Percentiles rank a stretch among this genome's conserved stretches.
phyloP scores from a whole-genome alignment of 2,888 invertebrate species.

The Drosophila neutralis region DNA sequence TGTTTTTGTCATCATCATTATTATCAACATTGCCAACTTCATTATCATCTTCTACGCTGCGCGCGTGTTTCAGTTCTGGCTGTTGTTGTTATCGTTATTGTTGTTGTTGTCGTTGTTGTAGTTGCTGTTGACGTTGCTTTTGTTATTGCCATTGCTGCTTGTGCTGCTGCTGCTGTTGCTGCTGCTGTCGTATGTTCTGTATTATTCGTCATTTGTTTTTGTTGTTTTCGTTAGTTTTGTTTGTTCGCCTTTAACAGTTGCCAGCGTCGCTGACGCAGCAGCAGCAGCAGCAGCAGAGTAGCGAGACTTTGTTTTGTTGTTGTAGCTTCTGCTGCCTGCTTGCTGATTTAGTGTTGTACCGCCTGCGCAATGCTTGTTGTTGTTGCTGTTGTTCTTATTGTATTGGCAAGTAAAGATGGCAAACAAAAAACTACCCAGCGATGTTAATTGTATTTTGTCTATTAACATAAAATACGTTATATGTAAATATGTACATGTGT shows the following conservation, averaged over 20 bases:
- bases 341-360: constrained; percentile 45
- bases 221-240: constrained; percentile 71
- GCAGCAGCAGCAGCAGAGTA: constrained; percentile 30
- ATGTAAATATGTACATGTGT: constrained; percentile 20
- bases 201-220: constrained; percentile 69
- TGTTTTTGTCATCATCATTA: constrained; percentile 74
- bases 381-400: constrained; percentile 34
- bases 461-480: constrained; percentile 72
- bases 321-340: constrained; percentile 39
- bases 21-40: constrained; percentile 72
- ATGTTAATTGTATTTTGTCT: constrained; percentile 77
- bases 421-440: constrained; percentile 64
- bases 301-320: constrained; percentile 40
- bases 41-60: constrained; percentile 68
- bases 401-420: constrained; percentile 38
- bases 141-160: constrained; percentile 45
- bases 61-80: constrained; percentile 70
- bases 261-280: constrained; percentile 60
- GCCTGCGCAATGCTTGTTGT: constrained; percentile 55
- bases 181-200: constrained; percentile 66
- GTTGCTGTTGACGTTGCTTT: constrained; percentile 43
- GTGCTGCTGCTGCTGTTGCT: constrained; percentile 31
- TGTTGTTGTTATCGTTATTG: constrained; percentile 50
- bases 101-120: constrained; percentile 35
- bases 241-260: constrained; percentile 67